Conservation (phyloP, 1,140 invertebrate genomes). For the Anoplophora glabripennis region DNA sequence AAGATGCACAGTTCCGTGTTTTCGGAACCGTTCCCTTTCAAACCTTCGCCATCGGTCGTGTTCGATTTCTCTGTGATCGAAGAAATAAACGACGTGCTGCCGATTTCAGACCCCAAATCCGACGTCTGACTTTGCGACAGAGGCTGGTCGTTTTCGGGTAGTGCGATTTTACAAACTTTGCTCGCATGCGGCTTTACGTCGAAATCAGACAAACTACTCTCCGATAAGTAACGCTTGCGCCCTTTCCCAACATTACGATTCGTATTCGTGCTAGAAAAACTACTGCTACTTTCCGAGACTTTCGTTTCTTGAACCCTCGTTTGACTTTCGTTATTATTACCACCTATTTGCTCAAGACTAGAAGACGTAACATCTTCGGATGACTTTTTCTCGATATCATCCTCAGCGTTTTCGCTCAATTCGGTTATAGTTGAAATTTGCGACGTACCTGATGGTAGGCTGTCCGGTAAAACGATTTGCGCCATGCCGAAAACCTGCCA, state of each 20-base stretch:
- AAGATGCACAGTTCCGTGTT: conserved; percentile 55
- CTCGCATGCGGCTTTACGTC: conserved; percentile 17
- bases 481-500: conserved; percentile 33
- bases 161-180: conserved; percentile 11
- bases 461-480: conserved; percentile 35
- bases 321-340: not conserved
- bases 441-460: conserved; percentile 20
- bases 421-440: not conserved
- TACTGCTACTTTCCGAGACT: not conserved
- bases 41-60: conserved; percentile 1
- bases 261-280: not conserved
- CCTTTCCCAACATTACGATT: not conserved
- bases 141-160: not conserved
- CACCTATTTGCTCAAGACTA: conserved; percentile 1
- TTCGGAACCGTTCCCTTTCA: too few species aligned
- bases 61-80: conserved; percentile 7
- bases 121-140: conserved; percentile 8
- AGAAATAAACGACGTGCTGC: conserved; percentile 11
- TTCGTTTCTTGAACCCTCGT: not conserved
- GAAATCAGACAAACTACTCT: conserved; percentile 35
- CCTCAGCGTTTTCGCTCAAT: not conserved
- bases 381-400: not conserved
- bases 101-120: conserved; percentile 17
- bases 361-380: not conserved
- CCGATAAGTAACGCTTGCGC: conserved; percentile 32